Conservation (phyloP, 2,113 vertebrate species). For the human region DNA sequence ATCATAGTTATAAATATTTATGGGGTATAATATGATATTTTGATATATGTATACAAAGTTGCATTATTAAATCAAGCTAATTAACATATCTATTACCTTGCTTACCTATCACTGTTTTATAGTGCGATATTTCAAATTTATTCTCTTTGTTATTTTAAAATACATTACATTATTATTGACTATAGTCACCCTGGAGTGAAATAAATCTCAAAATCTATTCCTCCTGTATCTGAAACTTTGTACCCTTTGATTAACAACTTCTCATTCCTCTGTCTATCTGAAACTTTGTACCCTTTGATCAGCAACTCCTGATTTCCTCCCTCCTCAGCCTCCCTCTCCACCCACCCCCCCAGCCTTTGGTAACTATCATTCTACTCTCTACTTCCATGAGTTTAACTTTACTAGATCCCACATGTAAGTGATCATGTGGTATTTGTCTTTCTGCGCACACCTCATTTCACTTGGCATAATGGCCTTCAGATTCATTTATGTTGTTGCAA, state of each 20-base stretch:
- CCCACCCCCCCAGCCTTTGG: neutral
- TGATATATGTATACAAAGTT: neutral
- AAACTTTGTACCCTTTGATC: neutral
- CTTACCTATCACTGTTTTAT: neutral
- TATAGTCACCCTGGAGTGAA: neutral
- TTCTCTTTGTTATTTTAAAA: neutral
- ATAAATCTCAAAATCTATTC: neutral
- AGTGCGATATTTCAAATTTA: neutral
- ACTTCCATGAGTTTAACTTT: neutral
- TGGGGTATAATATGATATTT: neutral
- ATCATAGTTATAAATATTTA: neutral
- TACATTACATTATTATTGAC: neutral
- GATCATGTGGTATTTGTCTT: neutral
- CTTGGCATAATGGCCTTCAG: neutral
- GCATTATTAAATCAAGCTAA: neutral
- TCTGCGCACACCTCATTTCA: neutral
- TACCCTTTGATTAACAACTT: neutral
- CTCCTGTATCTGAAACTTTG: neutral
- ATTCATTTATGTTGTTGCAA: neutral
- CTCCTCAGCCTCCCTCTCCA: neutral
- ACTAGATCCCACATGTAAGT: neutral
- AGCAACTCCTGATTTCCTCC: neutral
- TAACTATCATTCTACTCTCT: neutral
- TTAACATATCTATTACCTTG: neutral
- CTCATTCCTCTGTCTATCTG: neutral